These are phyloP conservation scores for Mimas tiliae DNA, from an alignment of 2,888 invertebrate species.

Conservation along the genomic window DNA sequence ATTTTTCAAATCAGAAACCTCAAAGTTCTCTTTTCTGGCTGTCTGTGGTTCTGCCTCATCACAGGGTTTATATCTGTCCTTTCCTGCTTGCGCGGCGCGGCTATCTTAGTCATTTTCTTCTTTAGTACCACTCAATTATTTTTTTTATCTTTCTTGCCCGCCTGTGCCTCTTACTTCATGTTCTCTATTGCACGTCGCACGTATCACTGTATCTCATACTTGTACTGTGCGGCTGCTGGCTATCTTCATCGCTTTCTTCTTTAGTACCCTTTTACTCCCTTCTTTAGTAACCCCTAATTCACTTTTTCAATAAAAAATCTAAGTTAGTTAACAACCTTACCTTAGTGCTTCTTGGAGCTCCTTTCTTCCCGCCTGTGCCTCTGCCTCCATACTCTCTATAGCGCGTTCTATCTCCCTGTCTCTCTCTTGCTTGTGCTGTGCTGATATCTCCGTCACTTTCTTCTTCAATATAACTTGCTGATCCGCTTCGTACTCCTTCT, in stretches of 20 bases:
- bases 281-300: not conserved
- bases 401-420: conserved; percentile 92
- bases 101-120: too few species aligned
- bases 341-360: conserved; percentile 86
- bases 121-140: too few species aligned
- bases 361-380: conserved; percentile 84
- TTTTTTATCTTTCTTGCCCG: too few species aligned
- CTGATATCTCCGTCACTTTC: conserved; percentile 88
- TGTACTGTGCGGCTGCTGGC: too few species aligned
- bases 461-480: conserved; percentile 86
- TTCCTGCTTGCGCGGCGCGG: too few species aligned
- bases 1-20: not conserved
- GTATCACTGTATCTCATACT: too few species aligned
- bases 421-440: conserved; percentile 89
- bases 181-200: too few species aligned
- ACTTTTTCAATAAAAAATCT: not conserved
- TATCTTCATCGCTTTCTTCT: too few species aligned
- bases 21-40: not conserved
- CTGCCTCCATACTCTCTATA: conserved; percentile 88
- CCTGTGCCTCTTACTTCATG: too few species aligned
- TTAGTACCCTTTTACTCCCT: too few species aligned
- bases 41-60: too few species aligned
- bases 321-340: conserved; percentile 49
- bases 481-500: conserved; percentile 86
- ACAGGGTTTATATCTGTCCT: too few species aligned